Percentiles rank a stretch among this genome's conserved stretches.
These are phyloP conservation scores for Pseudomyrmex dendroicus DNA, from an alignment of 1,140 invertebrate species.

Conservation along the genomic window DNA sequence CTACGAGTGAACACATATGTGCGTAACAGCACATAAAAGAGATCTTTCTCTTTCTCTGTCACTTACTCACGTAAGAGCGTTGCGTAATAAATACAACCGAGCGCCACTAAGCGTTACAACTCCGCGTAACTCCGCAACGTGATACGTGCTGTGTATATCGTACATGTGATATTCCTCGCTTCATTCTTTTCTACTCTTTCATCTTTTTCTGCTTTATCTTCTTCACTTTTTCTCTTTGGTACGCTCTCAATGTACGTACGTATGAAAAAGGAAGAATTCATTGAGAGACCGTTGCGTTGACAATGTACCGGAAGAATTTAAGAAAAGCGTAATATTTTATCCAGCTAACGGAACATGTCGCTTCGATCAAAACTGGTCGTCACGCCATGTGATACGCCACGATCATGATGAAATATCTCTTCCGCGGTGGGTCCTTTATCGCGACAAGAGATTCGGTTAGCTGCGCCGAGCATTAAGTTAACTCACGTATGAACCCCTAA, in stretches of 20 bases:
- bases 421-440: slow-evolving; percentile 30
- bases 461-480: slow-evolving; percentile 43
- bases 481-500: slow-evolving; percentile 28
- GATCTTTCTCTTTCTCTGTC: too few species aligned
- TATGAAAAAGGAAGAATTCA: slow-evolving; percentile 10
- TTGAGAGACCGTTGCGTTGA: slow-evolving; percentile 1
- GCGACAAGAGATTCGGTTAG: slow-evolving; percentile 49
- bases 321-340: slow-evolving; percentile 56
- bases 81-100: slow-evolving; percentile 67
- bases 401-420: slow-evolving; percentile 38
- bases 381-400: slow-evolving; percentile 1
- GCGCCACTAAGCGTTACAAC: slow-evolving; percentile 44
- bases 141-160: slow-evolving; percentile 18
- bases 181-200: neutral
- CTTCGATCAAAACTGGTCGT: slow-evolving; percentile 66
- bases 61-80: slow-evolving; percentile 36
- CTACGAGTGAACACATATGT: slow-evolving; percentile 55
- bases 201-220: neutral
- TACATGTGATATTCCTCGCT: slow-evolving; percentile 5
- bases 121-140: slow-evolving; percentile 26
- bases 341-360: slow-evolving; percentile 63
- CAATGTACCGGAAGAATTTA: slow-evolving; percentile 42
- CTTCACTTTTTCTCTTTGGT: slow-evolving; percentile 9
- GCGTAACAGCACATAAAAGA: slow-evolving; percentile 13
- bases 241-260: neutral